phyloP scores from a whole-genome alignment of 2,797 vertebrate genomes.

The Neosilurus mollespiculum region DNA sequence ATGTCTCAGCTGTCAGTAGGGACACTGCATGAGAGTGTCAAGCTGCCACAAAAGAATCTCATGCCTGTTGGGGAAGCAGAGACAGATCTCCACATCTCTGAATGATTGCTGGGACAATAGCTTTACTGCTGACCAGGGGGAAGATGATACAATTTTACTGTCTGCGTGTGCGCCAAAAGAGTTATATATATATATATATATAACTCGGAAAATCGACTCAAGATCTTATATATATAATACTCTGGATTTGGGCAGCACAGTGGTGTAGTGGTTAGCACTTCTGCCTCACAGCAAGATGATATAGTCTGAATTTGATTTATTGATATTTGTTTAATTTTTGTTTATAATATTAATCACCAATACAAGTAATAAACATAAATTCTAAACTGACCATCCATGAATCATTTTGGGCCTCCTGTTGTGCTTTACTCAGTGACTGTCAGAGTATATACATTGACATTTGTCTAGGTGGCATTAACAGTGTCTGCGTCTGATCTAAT shows the following conservation, averaged over 20 bases:
- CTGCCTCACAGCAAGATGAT: no score
- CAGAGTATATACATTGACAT: not conserved
- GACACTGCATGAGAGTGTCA: slow-evolving; percentile 23
- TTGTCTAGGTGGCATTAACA: not conserved
- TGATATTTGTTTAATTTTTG: no score
- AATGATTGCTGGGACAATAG: slow-evolving; percentile 16
- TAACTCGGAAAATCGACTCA: no score
- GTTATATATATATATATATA: no score
- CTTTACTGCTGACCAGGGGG: slow-evolving; percentile 10
- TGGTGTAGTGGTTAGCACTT: no score
- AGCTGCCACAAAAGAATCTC: slow-evolving; percentile 1
- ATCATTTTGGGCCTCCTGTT: not conserved
- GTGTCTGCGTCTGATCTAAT: not conserved
- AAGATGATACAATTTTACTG: slow-evolving; percentile 26
- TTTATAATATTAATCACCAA: no score
- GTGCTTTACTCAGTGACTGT: not conserved
- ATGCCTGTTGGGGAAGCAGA: slow-evolving; percentile 13
- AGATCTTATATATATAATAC: no score
- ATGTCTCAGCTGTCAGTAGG: slow-evolving; percentile 30
- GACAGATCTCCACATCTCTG: slow-evolving; percentile 30
- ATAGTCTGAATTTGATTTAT: no score
- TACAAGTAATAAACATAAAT: no score
- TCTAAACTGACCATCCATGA: no score
- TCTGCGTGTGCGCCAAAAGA: not conserved
- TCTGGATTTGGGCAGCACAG: no score